phyloP scores from a whole-genome alignment of 2,113 vertebrate species.

The Sisor rabdophorus region DNA sequence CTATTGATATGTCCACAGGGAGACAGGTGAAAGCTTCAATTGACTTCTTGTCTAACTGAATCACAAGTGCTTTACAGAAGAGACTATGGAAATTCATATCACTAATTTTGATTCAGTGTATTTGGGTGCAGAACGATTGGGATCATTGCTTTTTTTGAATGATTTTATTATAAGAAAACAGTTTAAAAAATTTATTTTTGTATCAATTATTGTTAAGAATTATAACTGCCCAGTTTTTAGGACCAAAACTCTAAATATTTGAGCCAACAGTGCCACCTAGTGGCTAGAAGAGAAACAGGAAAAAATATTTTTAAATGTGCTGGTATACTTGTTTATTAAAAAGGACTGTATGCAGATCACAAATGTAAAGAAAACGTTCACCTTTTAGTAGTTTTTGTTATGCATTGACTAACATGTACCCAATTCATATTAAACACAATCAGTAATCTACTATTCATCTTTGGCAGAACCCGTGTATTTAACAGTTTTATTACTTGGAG shows the following conservation, averaged over 20 bases:
- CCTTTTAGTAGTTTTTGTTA: constrained; percentile 1
- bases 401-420: constrained; percentile 10
- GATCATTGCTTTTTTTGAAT: background rate
- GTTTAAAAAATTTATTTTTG: constrained; percentile 34
- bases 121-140: background rate
- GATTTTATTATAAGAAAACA: constrained; percentile 23
- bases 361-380: background rate
- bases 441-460: background rate
- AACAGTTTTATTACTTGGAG: no score
- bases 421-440: constrained; percentile 5
- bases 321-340: no score
- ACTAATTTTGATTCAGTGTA: background rate
- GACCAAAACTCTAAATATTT: background rate
- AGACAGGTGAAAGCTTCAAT: constrained; percentile 80
- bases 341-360: background rate
- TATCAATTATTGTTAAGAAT: background rate
- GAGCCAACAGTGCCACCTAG: constrained; percentile 39
- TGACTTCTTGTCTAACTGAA: constrained; percentile 93
- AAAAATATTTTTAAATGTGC: constrained; percentile 14
- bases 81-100: background rate
- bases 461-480: background rate
- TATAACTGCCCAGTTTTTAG: background rate
- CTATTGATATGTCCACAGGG: constrained; percentile 79
- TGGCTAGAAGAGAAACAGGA: constrained; percentile 42
- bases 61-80: background rate